Base-by-base conservation (phyloP, 2,888 invertebrate species). In the Hyalella azteca region DNA sequence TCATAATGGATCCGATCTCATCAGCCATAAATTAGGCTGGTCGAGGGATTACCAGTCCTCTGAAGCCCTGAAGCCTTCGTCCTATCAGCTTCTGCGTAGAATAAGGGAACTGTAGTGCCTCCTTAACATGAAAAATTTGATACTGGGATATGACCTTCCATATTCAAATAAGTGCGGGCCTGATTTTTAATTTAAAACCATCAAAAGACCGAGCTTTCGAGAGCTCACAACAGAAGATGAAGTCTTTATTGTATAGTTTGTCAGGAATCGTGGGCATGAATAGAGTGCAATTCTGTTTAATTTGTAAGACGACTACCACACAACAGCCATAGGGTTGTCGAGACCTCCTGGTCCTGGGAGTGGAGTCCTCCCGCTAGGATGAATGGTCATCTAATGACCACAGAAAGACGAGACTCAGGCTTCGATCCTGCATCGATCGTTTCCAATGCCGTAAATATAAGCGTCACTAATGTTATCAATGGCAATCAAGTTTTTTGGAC, bases 1-100 rank as follows among this genome's bases (percentile, higher is more conserved):
- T 36, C 66, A 66, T 66, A 66, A 66, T 66, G 66, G 66, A 66
- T 32, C 36, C 66, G 66, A 66, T 66, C 66, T 29, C 66, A 66
- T 66, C 66, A 66, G 66, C 66, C 66, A 66, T 66, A 66, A 66
- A 66, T 66, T 66, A 66, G 66, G 36, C 66, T 66, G 66, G 66
- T 66, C 66, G 36, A 32, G 66, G 66, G 66, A 66, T 66, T 66
- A 66, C 66, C 32, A 36, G 66, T 36, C 36, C 66, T 36, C 29
- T 32, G 19, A 36, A 29, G 36, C 66, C 66, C 32, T 66, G 66
- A 66, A 36, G 36, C 36, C 36, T 66, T 36, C 36, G 32, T 36
- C 66, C 32, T 66, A 66, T 66, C 66, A 36, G 66, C 39, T 32
- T 54, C 66, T 66, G 13, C 66, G 66, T 36, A 66, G 29, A 32